phyloP scores from a whole-genome alignment of 2,113 vertebrate genomes.

The Brachyistius frenatus region DNA sequence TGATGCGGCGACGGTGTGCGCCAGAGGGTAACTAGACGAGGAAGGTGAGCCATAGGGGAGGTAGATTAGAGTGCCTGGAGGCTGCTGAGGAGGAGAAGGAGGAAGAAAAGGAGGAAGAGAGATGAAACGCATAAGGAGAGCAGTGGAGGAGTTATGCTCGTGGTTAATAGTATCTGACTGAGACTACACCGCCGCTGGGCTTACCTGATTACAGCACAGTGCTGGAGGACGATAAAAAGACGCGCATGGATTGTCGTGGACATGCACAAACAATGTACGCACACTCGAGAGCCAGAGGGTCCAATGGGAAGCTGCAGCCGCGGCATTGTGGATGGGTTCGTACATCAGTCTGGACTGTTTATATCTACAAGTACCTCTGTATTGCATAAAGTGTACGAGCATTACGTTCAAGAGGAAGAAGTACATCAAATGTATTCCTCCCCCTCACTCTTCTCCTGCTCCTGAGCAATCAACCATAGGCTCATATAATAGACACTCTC shows the following conservation, averaged over 20 bases:
- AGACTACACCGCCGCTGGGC: slow-evolving; percentile 50
- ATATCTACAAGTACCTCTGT: slow-evolving; percentile 31
- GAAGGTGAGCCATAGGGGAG: slow-evolving; percentile 55
- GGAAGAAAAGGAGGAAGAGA: slow-evolving; percentile 50
- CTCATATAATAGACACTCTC: slow-evolving; percentile 54
- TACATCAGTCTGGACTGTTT: slow-evolving; percentile 44
- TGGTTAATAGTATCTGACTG: slow-evolving; percentile 57
- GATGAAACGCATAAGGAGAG: slow-evolving; percentile 45
- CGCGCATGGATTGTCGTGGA: neutral
- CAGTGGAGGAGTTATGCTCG: slow-evolving; percentile 42
- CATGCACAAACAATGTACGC: slow-evolving; percentile 2
- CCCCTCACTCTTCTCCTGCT: slow-evolving; percentile 52
- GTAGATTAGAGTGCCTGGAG: slow-evolving; percentile 60
- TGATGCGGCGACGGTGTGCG: slow-evolving; percentile 28
- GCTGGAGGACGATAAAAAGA: slow-evolving; percentile 56
- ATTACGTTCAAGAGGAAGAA: slow-evolving; percentile 46
- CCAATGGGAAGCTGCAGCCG: slow-evolving; percentile 23
- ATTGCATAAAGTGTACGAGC: slow-evolving; percentile 35
- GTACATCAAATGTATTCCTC: slow-evolving; percentile 63
- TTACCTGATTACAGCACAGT: slow-evolving; percentile 68
- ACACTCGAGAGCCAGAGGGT: neutral
- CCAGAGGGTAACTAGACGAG: slow-evolving; percentile 54
- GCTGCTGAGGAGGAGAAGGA: slow-evolving; percentile 52
- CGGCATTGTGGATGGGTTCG: slow-evolving; percentile 26
- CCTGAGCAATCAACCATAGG: slow-evolving; percentile 67